These are phyloP conservation scores for Euphydryas editha DNA, from an alignment of 2,888 invertebrate species.

Conservation along the genomic window DNA sequence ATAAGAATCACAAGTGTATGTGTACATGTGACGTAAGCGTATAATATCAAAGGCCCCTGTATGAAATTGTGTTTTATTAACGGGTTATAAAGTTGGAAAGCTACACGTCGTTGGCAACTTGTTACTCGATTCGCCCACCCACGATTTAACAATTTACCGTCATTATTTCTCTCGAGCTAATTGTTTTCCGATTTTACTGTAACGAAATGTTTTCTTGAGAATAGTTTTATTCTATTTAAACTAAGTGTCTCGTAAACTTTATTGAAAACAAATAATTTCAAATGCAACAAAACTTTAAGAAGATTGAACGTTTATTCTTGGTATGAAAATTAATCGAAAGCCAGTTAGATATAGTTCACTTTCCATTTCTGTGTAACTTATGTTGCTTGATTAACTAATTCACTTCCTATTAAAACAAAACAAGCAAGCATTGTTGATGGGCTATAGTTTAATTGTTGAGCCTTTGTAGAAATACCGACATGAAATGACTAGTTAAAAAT, in stretches of 20 bases:
- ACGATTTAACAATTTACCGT: constrained; percentile 62
- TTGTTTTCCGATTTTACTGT: constrained; percentile 72
- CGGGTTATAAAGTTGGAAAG: constrained; percentile 77
- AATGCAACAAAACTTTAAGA: not conserved
- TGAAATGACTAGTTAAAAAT: too few relatives aligned
- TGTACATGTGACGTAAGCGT: constrained; percentile 32
- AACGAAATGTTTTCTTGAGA: constrained; percentile 31
- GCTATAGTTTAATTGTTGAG: too few relatives aligned
- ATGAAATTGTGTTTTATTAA: constrained; percentile 82
- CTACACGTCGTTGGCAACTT: constrained; percentile 76
- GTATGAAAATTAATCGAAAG: too few relatives aligned
- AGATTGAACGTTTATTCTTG: not conserved
- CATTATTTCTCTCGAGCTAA: constrained; percentile 69
- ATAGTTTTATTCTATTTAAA: constrained; percentile 18
- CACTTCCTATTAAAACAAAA: too few relatives aligned
- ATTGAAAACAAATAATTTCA: not conserved
- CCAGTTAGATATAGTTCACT: too few relatives aligned
- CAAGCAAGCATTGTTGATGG: too few relatives aligned
- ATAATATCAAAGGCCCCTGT: constrained; percentile 67
- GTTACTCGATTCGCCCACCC: constrained; percentile 65
- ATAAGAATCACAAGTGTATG: constrained; percentile 28
- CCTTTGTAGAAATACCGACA: too few relatives aligned
- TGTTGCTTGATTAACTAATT: too few relatives aligned
- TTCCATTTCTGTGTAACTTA: too few relatives aligned
- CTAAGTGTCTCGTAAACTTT: not conserved